Conservation (phyloP, 2,888 invertebrate genomes). For the Beris chalybata region DNA sequence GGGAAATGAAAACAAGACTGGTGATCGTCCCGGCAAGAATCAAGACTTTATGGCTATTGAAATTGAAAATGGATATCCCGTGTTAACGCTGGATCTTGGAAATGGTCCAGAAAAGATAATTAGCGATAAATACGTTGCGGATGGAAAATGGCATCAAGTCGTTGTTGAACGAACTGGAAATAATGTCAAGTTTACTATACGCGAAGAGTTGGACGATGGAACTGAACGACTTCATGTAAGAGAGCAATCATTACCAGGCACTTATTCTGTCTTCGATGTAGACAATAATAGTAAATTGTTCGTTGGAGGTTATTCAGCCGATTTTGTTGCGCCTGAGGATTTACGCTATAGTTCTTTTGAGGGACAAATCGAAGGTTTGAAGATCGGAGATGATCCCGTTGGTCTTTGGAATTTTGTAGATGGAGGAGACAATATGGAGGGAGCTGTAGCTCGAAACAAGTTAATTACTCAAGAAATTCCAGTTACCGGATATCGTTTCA, state of each 20-base stretch:
- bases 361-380: constrained; percentile 89
- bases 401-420: constrained; percentile 94
- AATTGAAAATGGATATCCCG: constrained; percentile 82
- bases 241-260: constrained; percentile 69
- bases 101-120: constrained; percentile 77
- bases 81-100: constrained; percentile 85
- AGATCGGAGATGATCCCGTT: constrained; percentile 84
- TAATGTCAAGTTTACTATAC: constrained; percentile 78
- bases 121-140: constrained; percentile 75
- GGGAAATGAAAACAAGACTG: constrained; percentile 81
- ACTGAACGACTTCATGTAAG: constrained; percentile 60
- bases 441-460: constrained; percentile 71
- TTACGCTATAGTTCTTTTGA: constrained; percentile 76
- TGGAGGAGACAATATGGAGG: constrained; percentile 72
- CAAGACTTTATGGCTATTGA: constrained; percentile 92
- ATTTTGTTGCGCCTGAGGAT: constrained; percentile 67
- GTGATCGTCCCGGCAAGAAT: constrained; percentile 51
- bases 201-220: constrained; percentile 70
- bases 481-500: constrained; percentile 81
- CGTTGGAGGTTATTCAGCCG: constrained; percentile 84
- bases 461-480: constrained; percentile 66
- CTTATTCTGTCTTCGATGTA: constrained; percentile 88
- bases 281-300: constrained; percentile 85
- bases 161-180: constrained; percentile 88
- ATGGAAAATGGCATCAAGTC: constrained; percentile 89